Conservation (phyloP, 2,797 vertebrate species). For the Crocidura indochinensis region DNA sequence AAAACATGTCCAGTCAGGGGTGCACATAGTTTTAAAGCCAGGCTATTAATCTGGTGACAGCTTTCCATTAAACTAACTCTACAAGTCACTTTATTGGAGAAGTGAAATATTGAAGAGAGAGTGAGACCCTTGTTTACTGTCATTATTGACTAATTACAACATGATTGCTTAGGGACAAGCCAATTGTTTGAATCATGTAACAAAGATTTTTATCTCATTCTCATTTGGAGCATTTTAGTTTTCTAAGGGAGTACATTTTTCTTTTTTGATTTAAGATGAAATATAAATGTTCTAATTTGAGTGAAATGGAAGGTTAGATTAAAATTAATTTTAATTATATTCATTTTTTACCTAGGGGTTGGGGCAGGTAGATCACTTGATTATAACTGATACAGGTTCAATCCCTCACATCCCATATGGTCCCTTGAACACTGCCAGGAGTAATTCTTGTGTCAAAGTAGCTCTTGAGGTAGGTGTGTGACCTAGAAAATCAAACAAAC, state of each 20-base stretch:
- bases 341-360: too few relatives aligned
- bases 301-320: not conserved
- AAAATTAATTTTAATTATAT: too few relatives aligned
- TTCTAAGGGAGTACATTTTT: conserved; percentile 39
- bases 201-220: conserved; percentile 22
- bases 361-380: too few relatives aligned
- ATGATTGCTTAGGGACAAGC: conserved; percentile 52
- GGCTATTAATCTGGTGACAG: conserved; percentile 36
- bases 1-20: conserved; percentile 41
- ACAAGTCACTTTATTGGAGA: conserved; percentile 31
- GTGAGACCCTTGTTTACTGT: conserved; percentile 16
- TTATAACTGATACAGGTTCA: too few relatives aligned
- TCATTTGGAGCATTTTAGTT: not conserved
- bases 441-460: too few relatives aligned
- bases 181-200: conserved; percentile 48
- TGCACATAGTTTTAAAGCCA: not conserved
- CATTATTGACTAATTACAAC: conserved; percentile 71
- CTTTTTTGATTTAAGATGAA: not conserved
- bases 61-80: conserved; percentile 16
- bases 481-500: too few relatives aligned
- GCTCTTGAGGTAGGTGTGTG: too few relatives aligned
- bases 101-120: conserved; percentile 33
- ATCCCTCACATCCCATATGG: too few relatives aligned
- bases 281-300: not conserved
- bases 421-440: too few relatives aligned